A percentile compares a stretch with the other conserved stretches of the same genome.
These are phyloP conservation scores for Acropternis orthonyx DNA, from an alignment of 2,797 vertebrate species.

Conservation along the genomic window DNA sequence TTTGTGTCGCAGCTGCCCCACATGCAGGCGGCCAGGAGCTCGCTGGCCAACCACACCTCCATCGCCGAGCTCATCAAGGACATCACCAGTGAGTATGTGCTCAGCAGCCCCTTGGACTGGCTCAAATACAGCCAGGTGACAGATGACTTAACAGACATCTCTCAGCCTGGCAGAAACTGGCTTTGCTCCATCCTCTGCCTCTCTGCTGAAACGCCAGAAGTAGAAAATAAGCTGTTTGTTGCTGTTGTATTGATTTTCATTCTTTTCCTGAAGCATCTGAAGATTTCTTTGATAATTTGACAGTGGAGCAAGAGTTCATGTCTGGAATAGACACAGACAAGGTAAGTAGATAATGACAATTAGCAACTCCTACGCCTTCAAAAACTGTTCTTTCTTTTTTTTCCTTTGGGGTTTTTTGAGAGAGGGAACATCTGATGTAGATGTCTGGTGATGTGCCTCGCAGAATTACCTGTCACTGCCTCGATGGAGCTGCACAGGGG, in stretches of 20 bases:
- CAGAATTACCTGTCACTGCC: background rate
- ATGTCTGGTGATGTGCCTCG: background rate
- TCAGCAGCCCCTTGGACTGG: background rate
- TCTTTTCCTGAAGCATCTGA: constrained; percentile 87
- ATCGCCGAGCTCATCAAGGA: constrained; percentile 97
- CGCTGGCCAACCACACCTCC: constrained; percentile 97
- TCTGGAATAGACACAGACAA: constrained; percentile 98
- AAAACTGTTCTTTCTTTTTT: background rate
- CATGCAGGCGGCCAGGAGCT: constrained; percentile 96
- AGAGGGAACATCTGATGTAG: background rate
- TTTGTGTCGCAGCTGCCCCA: constrained; percentile 97
- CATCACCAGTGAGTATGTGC: constrained; percentile 86
- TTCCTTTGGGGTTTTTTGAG: background rate
- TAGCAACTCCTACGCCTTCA: background rate
- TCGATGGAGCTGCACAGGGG: background rate
- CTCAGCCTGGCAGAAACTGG: background rate
- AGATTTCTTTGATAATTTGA: constrained; percentile 96
- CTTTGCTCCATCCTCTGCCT: background rate
- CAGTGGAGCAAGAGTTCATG: constrained; percentile 99
- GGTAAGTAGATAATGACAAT: constrained; percentile 72
- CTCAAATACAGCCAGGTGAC: background rate
- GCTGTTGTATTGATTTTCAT: background rate
- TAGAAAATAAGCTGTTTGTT: background rate
- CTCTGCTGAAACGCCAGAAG: background rate
- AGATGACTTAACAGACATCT: background rate